These are phyloP conservation scores for Zonotrichia leucophrys DNA, from an alignment of 2,113 vertebrate genomes.

Conservation along the genomic window DNA sequence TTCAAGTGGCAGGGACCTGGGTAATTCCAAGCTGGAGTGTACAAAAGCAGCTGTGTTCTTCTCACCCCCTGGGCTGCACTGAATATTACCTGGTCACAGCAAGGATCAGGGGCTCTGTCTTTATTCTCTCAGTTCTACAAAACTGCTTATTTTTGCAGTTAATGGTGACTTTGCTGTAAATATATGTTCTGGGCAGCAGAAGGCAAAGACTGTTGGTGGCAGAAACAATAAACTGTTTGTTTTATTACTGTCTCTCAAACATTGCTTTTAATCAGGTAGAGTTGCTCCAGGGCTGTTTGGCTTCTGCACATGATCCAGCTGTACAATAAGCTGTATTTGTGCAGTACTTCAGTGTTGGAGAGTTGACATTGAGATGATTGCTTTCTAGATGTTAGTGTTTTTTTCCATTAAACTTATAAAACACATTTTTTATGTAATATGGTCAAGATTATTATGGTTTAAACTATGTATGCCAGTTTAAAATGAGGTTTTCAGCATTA, in stretches of 20 bases:
- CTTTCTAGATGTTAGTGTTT: background rate
- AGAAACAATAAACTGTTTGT: slow-evolving; percentile 47
- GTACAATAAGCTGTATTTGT: slow-evolving; percentile 16
- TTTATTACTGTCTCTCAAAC: slow-evolving; percentile 41
- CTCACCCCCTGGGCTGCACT: background rate
- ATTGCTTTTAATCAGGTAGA: slow-evolving; percentile 52
- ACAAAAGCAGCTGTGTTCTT: slow-evolving; percentile 17
- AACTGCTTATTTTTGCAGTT: slow-evolving; percentile 56
- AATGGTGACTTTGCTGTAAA: slow-evolving; percentile 30
- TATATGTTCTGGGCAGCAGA: slow-evolving; percentile 43
- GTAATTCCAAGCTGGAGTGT: background rate
- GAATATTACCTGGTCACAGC: slow-evolving; percentile 23
- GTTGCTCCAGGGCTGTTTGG: slow-evolving; percentile 11
- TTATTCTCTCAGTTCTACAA: slow-evolving; percentile 9
- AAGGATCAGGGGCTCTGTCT: slow-evolving; percentile 2
- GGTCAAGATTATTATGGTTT: background rate
- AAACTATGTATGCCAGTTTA: background rate
- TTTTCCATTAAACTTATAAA: background rate
- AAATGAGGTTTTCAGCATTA: background rate
- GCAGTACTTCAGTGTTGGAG: background rate
- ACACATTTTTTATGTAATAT: background rate
- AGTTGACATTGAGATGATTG: slow-evolving; percentile 30
- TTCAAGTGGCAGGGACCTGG: background rate
- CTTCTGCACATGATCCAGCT: slow-evolving; percentile 20
- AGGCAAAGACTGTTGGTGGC: slow-evolving; percentile 31